These are phyloP conservation scores for Drosophila kepulauana DNA, from an alignment of 1,140 invertebrate species.

Conservation along the genomic window DNA sequence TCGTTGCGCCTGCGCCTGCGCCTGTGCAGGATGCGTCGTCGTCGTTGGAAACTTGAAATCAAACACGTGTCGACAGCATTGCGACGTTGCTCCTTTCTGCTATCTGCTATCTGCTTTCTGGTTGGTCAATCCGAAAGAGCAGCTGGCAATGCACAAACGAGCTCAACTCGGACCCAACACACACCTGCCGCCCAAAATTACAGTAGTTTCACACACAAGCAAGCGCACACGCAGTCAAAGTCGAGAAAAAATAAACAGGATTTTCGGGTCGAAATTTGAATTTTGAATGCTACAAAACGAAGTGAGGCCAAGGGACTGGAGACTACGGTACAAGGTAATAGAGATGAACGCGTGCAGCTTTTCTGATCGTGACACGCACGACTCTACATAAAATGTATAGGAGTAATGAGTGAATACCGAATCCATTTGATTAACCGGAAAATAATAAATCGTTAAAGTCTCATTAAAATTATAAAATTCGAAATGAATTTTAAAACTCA, in stretches of 20 bases:
- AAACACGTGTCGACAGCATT: conserved; percentile 71
- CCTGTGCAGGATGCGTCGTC: conserved; percentile 61
- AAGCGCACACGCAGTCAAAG: conserved; percentile 26
- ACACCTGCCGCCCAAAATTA: conserved; percentile 79
- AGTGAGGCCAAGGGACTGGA: conserved; percentile 3
- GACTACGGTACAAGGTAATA: conserved; percentile 2
- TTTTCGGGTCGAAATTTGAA: conserved; percentile 71
- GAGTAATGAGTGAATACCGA: not conserved
- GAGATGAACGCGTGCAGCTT: conserved; percentile 11
- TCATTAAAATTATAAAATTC: too few species aligned
- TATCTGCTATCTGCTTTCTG: conserved; percentile 70
- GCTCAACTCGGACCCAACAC: conserved; percentile 24
- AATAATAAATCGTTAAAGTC: not conserved
- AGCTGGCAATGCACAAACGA: conserved; percentile 14
- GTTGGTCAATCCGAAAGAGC: conserved; percentile 58
- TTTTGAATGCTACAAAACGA: conserved; percentile 55
- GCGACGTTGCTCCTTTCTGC: conserved; percentile 55
- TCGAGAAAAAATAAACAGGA: conserved; percentile 65
- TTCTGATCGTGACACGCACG: conserved; percentile 21
- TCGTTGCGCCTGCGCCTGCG: conserved; percentile 70
- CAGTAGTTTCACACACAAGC: conserved; percentile 52
- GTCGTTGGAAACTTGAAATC: conserved; percentile 76
- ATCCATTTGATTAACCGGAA: not conserved
- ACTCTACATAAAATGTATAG: not conserved
- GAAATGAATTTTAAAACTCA: not conserved